Base-by-base conservation (phyloP, 2,888 invertebrate species). In the Macrostomum cliftonense region DNA sequence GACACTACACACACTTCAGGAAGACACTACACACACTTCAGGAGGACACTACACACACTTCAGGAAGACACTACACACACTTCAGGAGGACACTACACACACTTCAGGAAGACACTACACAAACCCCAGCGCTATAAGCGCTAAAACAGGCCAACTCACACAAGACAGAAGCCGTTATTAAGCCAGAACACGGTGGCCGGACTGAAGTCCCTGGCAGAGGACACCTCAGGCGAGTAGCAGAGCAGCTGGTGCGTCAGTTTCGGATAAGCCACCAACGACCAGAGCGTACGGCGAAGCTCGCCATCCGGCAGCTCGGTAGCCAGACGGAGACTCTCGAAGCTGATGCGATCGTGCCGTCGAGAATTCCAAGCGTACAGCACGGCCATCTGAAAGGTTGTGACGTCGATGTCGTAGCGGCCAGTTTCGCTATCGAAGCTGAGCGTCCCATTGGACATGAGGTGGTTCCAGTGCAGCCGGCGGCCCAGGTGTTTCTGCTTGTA, bases 301-400 rank as follows among this genome's bases (percentile, higher is more conserved):
- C 86, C 82, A 73, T 97, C 83, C 17, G 95, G 93, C 56, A 97
- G 75, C 72, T 95, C 93, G 1, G 97, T 95, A 2, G 95, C 93
- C 57, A 97, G 75, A 61, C 87, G 78, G 52, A 99, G 75, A 73
- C 91, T 91, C 73, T 97, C 97, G 64, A 91, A 89, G n/a, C 85
- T 82, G 54, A 97, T 81, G 71, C 79, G 83, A 62, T 93, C 91
- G 59, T 79, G 56, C 1, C 87, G 87, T 56, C 93, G 77, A 68
- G 93, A 89, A 75, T 97, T 97, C 93, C 93, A 99, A 14, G 91
- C 88, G 74, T 93, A 95, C 42, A 97, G 74, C 14, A 97, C 93
- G 39, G 93, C 91, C 93, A 97, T 93, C 79, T 99, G 97, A 73
- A 95, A 95, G 21, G 97, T 95, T 13, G 95, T 97, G 7, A 99